Base-by-base conservation (phyloP, 2,888 invertebrate species). In the Coelopa pilipes region DNA sequence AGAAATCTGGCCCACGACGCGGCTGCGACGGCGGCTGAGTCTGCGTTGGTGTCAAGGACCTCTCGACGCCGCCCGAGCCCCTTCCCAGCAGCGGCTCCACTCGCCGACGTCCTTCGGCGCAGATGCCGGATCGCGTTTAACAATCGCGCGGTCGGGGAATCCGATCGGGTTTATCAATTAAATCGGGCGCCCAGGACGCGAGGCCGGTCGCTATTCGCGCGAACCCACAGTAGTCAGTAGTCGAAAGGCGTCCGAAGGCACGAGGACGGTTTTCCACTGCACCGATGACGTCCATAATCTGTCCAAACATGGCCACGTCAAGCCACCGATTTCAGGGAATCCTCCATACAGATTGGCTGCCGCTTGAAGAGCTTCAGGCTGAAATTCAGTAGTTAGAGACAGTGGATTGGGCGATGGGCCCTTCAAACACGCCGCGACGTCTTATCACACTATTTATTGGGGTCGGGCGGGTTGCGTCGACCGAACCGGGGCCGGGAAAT, bases 391-490 rank as follows among this genome's bases (percentile, higher is more conserved):
- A 34, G 34, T 34, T n/a, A n/a, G n/a, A n/a, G n/a, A n/a, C n/a
- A n/a, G n/a, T n/a, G 7, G 7, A 34, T 34, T 34, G 34, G 34
- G 34, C 34, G 57, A n/a, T n/a, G 53, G 4, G 15, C 53, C 53
- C 53, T 5, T 53, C 53, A 53, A 53, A 53, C 34, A 34, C 34
- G 34, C 34, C 34, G 34, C 81, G 75, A 50, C 53, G 77, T 76
- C 83, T 84, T 82, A 84, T 82, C 82, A 76, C 77, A 74, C 77
- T 84, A 84, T 83, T 83, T 84, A 82, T 82, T 82, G 76, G 74
- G 19, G 17, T 62, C 75, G 13, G 24, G 50, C 7, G n/a, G n/a
- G n/a, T n/a, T n/a, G n/a, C 34, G 34, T 34, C 4, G 34, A 34
- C n/a, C n/a, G n/a, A 34, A 7, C 34, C 34, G 34, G 34, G 34